Conservation (phyloP, 2,797 vertebrate species). For the Melanotaenia pygmaea region DNA sequence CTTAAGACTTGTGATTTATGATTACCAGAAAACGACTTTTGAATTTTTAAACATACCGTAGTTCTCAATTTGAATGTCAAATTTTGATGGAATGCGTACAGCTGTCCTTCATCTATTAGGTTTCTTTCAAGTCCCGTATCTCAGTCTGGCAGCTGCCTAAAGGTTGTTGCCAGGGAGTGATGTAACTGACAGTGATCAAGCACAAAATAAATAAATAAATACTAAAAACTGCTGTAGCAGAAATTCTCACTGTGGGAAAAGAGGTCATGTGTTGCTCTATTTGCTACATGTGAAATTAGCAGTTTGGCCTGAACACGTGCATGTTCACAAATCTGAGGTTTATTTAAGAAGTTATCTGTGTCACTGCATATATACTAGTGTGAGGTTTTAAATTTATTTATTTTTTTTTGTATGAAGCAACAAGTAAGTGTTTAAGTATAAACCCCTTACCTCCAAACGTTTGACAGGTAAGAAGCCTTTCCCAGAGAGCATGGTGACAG, state of each 20-base stretch:
- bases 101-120: conserved; percentile 17
- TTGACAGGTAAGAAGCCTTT: conserved; percentile 43
- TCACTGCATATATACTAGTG: conserved; percentile 11
- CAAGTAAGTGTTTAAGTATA: conserved; percentile 20
- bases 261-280: conserved; percentile 18
- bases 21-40: conserved; percentile 5
- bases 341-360: conserved; percentile 1
- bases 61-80: conserved; percentile 14
- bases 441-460: conserved; percentile 22
- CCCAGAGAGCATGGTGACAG: conserved; percentile 48
- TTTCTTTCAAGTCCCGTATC: conserved; percentile 59
- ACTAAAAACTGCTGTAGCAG: conserved; percentile 23
- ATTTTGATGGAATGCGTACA: conserved; percentile 24
- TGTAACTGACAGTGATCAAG: conserved; percentile 42
- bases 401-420: conserved; percentile 11
- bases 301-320: conserved; percentile 21
- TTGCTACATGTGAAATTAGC: conserved; percentile 44
- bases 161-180: conserved; percentile 42
- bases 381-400: background rate
- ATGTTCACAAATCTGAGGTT: conserved; percentile 7
- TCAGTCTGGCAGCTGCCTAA: conserved; percentile 47
- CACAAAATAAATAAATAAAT: background rate
- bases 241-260: conserved; percentile 45
- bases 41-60: background rate
- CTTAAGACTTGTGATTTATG: background rate